Evolutionary conservation across 2,113 vertebrate genomes (phyloP), one percentile per base, ranked within the genome.

Genomic region (Craseonycteris thonglongyai): DNA sequence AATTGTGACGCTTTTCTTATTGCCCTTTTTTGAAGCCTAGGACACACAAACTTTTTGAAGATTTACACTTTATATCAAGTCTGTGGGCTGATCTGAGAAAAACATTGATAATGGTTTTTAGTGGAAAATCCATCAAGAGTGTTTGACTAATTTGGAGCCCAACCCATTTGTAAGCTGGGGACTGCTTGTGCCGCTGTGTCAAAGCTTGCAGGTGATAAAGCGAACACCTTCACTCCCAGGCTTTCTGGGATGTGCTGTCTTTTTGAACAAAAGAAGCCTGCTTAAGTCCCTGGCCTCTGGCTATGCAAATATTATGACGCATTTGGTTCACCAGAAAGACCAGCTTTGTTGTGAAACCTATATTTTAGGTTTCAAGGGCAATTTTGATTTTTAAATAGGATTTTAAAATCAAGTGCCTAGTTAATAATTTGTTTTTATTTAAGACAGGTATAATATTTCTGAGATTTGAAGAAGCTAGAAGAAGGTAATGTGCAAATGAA

Each of bases 371-470:
- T 65, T 75, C 81, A 85, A 88, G 42, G 42, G 68, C 35, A 85
- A n/a, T 61, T 85, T 61, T 76, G 21, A 66, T 51, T 65, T 93
- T 83, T 89, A 66, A 72, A 88, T n/a, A 94, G 49, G 59, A 91
- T 66, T 74, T 63, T 42, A 82, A 49, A 82, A 51, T 69, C 40
- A 71, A 65, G 87, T 69, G 78, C 16, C 45, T 78, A 86, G 71
- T 66, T 56, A 38, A 33, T 80, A 4, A n/a, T 63, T 81, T 92
- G 49, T 16, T 83, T 74, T 82, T 84, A 49, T 74, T 88, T 49
- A n/a, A 71, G 71, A 51, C 14, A 33, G n/a, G 81, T 14, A 6
- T 45, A 61, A 22, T 49, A 61, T 78, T 83, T 76, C 33, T 59
- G 59, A n/a, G 54, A 19, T 45, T 49, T 47, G n/a, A 59, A 22